phyloP scores from a whole-genome alignment of 1,140 invertebrate genomes.

The Phocides pigmalion region DNA sequence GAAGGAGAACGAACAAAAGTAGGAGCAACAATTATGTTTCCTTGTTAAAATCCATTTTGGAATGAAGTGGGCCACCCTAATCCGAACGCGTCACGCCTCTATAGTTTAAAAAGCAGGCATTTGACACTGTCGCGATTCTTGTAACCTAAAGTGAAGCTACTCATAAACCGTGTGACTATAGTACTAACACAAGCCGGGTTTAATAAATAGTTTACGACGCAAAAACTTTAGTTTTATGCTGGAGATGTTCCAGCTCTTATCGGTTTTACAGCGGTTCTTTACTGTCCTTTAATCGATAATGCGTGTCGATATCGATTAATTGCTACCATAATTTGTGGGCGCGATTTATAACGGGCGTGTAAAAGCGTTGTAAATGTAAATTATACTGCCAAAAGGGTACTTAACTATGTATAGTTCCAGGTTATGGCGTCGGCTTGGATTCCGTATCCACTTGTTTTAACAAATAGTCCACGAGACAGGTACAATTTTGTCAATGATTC shows the following conservation, averaged over 20 bases:
- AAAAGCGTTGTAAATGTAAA: constrained; percentile 46
- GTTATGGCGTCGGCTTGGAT: constrained; percentile 31
- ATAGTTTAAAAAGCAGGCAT: no score
- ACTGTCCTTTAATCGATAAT: constrained; percentile 48
- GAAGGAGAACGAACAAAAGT: no score
- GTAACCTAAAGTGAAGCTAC: no score
- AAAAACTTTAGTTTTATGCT: constrained; percentile 61
- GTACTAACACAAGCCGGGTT: no score
- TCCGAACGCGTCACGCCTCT: no score
- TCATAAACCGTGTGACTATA: no score
- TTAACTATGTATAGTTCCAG: constrained; percentile 22
- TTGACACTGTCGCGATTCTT: no score
- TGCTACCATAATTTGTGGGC: constrained; percentile 33
- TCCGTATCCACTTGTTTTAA: constrained; percentile 37
- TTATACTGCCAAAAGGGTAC: constrained; percentile 37
- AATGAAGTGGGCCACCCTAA: no score
- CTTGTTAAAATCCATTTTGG: no score
- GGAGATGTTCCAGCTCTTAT: constrained; percentile 43
- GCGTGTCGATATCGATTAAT: constrained; percentile 39
- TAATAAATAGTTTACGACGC: constrained; percentile 62
- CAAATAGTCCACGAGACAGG: no score
- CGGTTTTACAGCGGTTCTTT: constrained; percentile 39
- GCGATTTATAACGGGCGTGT: constrained; percentile 34
- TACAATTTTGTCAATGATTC: no score
- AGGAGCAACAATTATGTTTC: no score